Base-by-base conservation (phyloP, 2,113 vertebrate species). In the Rana temporaria region DNA sequence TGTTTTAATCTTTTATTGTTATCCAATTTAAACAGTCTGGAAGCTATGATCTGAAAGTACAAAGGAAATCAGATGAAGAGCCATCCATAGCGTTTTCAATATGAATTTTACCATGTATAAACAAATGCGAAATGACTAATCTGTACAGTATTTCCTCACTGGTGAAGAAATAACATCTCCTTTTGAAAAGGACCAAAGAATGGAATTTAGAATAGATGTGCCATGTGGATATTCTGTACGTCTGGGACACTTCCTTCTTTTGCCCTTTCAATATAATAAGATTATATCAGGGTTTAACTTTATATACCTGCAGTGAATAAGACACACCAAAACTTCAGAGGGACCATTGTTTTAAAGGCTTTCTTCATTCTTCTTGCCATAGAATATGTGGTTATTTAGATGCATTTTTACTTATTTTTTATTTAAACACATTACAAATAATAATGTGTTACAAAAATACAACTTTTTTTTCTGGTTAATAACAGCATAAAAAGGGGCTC, bases 1-100 rank as follows among this genome's bases (percentile, higher is more conserved):
- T 22, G n/a, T n/a, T n/a, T n/a, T 20, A 57, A 83, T 63, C 63
- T 76, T 59, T 57, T 38, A 82, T 74, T 74, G 63, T 76, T 52
- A 48, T 59, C 71, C 63, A 83, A 68, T 83, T 38, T 63, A 83
- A 83, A 83, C 81, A 76, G 71, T 76, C 72, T 83, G 81, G 70
- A 57, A 19, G 30, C 68, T 65, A 55, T 81, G 69, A 73, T 48
- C 42, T 22, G 34, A 16, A 26, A 66, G 63, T 67, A 60, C 66
- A 80, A 80, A 62, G 55, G 32, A 60, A 1, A 70, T 66, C 65
- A 48, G 34, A 17, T 22, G 32, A 70, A 69, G 56, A 57, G 70
- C 70, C 71, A 32, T 14, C 20, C 26, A 70, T 62, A 70, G 26
- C 62, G 65, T 70, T 70, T 70, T 24, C 59, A 60, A 63, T 70